Conservation (phyloP, 2,888 invertebrate genomes). For the Melieria picta region DNA sequence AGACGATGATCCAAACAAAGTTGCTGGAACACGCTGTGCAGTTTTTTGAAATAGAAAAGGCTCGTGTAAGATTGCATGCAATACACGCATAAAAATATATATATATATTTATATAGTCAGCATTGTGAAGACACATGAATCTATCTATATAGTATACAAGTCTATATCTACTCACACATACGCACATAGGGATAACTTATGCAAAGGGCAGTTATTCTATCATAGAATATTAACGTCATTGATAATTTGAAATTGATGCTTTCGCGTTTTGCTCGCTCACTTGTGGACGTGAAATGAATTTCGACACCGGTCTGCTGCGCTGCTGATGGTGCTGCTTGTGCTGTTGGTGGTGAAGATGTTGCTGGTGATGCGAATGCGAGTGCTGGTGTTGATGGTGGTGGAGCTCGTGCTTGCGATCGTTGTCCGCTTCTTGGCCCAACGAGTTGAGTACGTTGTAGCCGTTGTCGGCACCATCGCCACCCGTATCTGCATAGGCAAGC, state of each 20-base stretch:
- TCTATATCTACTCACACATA: conserved; percentile 23
- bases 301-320: conserved; percentile 41
- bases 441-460: background rate
- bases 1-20: no score
- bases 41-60: no score
- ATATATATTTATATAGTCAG: conserved; percentile 31
- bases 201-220: conserved; percentile 31
- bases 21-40: no score
- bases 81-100: conserved; percentile 35
- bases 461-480: conserved; percentile 23
- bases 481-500: conserved; percentile 28
- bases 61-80: background rate
- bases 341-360: conserved; percentile 33
- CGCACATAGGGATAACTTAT: conserved; percentile 20
- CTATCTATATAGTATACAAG: conserved; percentile 18
- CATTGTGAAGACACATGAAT: conserved; percentile 15
- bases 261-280: conserved; percentile 21
- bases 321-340: conserved; percentile 32
- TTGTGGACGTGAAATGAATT: conserved; percentile 40
- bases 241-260: conserved; percentile 25
- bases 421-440: conserved; percentile 1
- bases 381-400: conserved; percentile 17
- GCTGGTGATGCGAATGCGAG: conserved; percentile 4
- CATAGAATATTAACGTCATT: conserved; percentile 27
- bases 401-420: conserved; percentile 5